Evolutionary conservation across 2,888 invertebrate genomes (phyloP), one percentile per base, ranked within the genome.

Genomic region (Chloroclysta siterata): DNA sequence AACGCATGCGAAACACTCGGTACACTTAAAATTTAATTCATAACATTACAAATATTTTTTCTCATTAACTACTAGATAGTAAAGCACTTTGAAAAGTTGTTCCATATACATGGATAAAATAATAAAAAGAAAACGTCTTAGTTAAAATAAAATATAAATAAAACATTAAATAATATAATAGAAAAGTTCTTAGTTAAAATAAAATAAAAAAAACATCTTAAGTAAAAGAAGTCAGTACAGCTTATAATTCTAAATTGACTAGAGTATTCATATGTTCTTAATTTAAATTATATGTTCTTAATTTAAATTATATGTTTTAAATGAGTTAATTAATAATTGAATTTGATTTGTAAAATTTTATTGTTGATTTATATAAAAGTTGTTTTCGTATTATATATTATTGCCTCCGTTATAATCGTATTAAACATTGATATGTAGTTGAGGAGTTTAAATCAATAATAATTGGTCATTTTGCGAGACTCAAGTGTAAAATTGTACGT

Each of bases 71-170:
- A 91, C 89, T 88, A 90, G 88, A 92, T 92, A 93, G 92, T 93
- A 93, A 93, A 93, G 93, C 93, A 93, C 93, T 93, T 93, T 87
- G 89, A 91, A 90, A 90, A 89, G 83, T 88, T 89, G 82, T 84
- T 84, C 84, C 86, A 87, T 83, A 74, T 70, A 73, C 72, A 82
- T 85, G 87, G 84, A 84, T 84, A 83, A 78, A 78, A 72, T 71
- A 66, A 71, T 69, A 75, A 75, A 68, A 64, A 69, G 72, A 59
- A 55, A 67, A 66, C 54, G 28, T 60, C 55, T 47, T 44, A 53
- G 28, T 2, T n/a, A 61, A 46, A 68, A 57, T 50, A 41, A 53
- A 63, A 39, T 53, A 1, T 3, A 36, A 54, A 29, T 42, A 33
- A 29, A 63, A 64, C 65, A 59, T 13, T 44, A 41, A 65, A n/a